Evolutionary conservation across 2,888 invertebrate genomes (phyloP), one percentile per base, ranked within the genome.

Genomic region (Liposcelis brunnea): DNA sequence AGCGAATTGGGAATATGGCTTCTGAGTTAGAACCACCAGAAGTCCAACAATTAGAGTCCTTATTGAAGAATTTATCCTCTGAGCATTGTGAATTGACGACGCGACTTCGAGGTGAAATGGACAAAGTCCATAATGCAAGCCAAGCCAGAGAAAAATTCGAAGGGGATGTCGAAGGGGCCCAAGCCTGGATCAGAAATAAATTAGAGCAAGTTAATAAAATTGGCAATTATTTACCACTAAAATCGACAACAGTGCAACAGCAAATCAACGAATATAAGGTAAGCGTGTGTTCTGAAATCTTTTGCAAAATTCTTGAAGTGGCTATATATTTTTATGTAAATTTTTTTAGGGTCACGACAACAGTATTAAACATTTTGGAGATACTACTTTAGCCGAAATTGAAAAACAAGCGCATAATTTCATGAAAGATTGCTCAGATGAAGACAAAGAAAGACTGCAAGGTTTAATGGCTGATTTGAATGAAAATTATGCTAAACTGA

Each of bases 11-110:
- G 49, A 83, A 84, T 52, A 80, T 91, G 66, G 78, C 82, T 56
- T 75, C 81, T 48, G 90, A 90, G 60, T 62, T 93, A 32, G 90
- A 91, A 60, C 77, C 81, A 5, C 74, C 77, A 0, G 93, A 93
- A 61, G 79, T 85, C 53, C 77, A 79, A 52, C 77, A 81, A 58
- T 62, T 91, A 42, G 83, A 86, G 58, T 70, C 74, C 1, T 74
- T 80, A 31, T 62, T 90, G 34, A 74, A 75, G 50, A 74, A 77
- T 55, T 63, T 91, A 1, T 74, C 78, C 16, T 68, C 71, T 0
- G 83, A 87, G 56, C 86, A 87, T 55, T 77, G 76, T 48, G 76
- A 80, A 55, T 62, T 91, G 2, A 72, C 76, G 1, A 70, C 74
- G 0, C 71, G 78, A 3, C 67, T 86, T 2, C 79, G 80, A 56